Percentiles rank a stretch among this genome's conserved stretches.
Evolutionary conservation across 1,140 invertebrate species (phyloP).

Genomic region (Zaprionus gabonicus): DNA sequence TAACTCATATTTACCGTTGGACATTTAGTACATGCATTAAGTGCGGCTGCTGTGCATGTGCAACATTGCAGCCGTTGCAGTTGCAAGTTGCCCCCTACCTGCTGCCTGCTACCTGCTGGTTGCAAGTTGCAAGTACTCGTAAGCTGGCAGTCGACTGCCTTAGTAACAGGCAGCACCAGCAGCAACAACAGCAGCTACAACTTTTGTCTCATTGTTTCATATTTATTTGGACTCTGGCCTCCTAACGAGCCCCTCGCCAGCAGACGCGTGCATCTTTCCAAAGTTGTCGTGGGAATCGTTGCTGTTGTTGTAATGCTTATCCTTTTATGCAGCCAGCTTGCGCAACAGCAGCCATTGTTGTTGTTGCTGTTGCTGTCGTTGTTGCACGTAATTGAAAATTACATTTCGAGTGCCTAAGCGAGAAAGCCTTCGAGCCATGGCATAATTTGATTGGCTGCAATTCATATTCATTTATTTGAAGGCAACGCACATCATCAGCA

Average conservation of each 20-base stretch:
- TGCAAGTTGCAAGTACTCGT: constrained; percentile 49
- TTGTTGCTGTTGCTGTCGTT: constrained; percentile 34
- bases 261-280: constrained; percentile 75
- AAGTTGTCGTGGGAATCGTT: constrained; percentile 74
- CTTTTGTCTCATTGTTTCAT: constrained; percentile 82
- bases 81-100: not conserved
- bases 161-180: constrained; percentile 50
- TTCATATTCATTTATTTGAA: constrained; percentile 77
- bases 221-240: constrained; percentile 75
- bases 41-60: constrained; percentile 57
- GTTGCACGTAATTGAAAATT: constrained; percentile 70
- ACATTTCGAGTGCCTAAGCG: constrained; percentile 54
- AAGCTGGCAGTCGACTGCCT: constrained; percentile 48
- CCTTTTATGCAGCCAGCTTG: constrained; percentile 75
- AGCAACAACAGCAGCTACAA: constrained; percentile 51
- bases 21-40: constrained; percentile 83
- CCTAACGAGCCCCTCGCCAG: constrained; percentile 61
- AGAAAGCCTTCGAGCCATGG: constrained; percentile 55
- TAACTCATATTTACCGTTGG: constrained; percentile 80
- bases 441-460: constrained; percentile 72
- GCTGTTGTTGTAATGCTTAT: constrained; percentile 53
- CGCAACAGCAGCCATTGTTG: constrained; percentile 60
- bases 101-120: not conserved
- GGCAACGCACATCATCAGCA: constrained; percentile 50
- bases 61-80: constrained; percentile 24